Evolutionary conservation across 1,140 invertebrate species (phyloP), one percentile per base, ranked within the genome.

Genomic region (Drosophila pseudoananassae): DNA sequence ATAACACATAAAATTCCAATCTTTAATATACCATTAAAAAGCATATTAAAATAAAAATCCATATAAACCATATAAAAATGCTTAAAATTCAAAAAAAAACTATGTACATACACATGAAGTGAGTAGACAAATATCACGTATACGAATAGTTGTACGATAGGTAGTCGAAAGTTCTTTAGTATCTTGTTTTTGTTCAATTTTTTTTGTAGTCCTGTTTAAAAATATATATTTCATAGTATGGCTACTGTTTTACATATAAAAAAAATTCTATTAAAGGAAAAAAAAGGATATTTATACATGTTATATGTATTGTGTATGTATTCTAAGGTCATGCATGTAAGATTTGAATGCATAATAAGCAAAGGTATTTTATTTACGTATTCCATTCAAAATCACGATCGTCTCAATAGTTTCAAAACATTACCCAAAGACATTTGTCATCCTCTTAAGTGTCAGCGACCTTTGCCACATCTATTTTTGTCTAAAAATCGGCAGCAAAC

Each of bases 401-500:
- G 3, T 14, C 38, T 15, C 9, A 5, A 7, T 45, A 45, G 14
- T 46, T 20, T 46, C 8, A 20, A 46, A 20, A 20, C 46, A 14
- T 36, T 6, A 12, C 4, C n/a, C n/a, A 4, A 10, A 2, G 6
- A 46, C 23, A 54, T 53, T 15, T 12, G 17, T 31, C 29, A 15
- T 38, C 17, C 51, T 10, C 50, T 69, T 25, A 69, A 68, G 43
- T 40, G 66, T 70, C 66, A 69, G 23, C 64, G 66, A 70, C 66
- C 66, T 40, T 49, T 56, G 51, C 10, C 15, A 6, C 33, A 23
- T 69, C 66, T 69, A 69, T 70, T 73, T 64, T 43, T 31, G 33
- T 23, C 8, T 5, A 20, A 0, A 46, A 40, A 56, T 57, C 7
- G n/a, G 31, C 10, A 20, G 1, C 0, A 49, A 9, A 23, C 33